Evolutionary conservation across 2,888 invertebrate genomes (phyloP).

Genomic region (Sinopyrophorus schimmeli): DNA sequence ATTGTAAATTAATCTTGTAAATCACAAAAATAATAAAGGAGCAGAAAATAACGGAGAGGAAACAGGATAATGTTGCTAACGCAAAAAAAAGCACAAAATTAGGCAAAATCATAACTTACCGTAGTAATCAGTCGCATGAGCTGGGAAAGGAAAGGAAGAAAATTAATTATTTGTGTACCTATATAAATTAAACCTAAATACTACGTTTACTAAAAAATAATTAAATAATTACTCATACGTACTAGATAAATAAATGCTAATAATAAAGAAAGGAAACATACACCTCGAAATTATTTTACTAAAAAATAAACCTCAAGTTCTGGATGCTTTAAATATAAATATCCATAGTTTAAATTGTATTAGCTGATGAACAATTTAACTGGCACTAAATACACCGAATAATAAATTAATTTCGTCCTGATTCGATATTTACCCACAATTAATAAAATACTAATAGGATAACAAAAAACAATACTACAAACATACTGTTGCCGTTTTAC

Average conservation of each 20-base stretch:
- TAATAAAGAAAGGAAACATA: slow-evolving; percentile 35
- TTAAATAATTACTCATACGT: slow-evolving; percentile 2
- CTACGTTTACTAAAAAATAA: slow-evolving; percentile 41
- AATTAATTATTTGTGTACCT: slow-evolving; percentile 37
- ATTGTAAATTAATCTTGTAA: slow-evolving; percentile 7
- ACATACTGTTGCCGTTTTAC: too few species aligned
- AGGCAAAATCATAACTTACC: slow-evolving; percentile 86
- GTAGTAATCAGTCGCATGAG: slow-evolving; percentile 98
- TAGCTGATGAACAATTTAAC: too few species aligned
- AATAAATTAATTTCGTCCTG: too few species aligned
- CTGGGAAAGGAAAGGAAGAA: slow-evolving; percentile 61
- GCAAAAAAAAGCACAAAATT: slow-evolving; percentile 33
- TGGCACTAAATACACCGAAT: too few species aligned
- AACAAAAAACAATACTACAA: too few species aligned
- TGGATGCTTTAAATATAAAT: slow-evolving; percentile 9
- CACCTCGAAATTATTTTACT: slow-evolving; percentile 29
- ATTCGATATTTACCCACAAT: too few species aligned
- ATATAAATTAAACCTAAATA: slow-evolving; percentile 51
- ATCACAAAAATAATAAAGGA: slow-evolving; percentile 13
- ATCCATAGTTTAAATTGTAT: slow-evolving; percentile 1
- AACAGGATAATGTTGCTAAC: slow-evolving; percentile 30
- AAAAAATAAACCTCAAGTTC: too few species aligned
- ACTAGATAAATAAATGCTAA: slow-evolving; percentile 3
- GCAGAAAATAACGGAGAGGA: slow-evolving; percentile 14
- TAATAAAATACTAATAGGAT: too few species aligned